Evolutionary conservation across 2,888 invertebrate species (phyloP).

Genomic region (Scaptomyza reducta): DNA sequence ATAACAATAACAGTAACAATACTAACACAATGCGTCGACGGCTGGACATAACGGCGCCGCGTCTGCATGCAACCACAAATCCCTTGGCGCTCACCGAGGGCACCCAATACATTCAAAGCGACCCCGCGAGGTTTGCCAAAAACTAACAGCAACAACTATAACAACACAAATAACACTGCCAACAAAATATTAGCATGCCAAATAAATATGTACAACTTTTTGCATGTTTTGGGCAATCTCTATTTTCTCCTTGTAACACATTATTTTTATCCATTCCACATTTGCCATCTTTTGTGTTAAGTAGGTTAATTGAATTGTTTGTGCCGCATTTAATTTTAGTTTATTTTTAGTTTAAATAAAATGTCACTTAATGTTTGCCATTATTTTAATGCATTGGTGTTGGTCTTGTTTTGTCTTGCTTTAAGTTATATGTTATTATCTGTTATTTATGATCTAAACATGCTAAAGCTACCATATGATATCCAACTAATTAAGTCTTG

Average conservation of each 20-base stretch:
- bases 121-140: constrained; percentile 82
- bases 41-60: constrained; percentile 85
- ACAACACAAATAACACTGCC: constrained; percentile 38
- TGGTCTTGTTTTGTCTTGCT: constrained; percentile 4
- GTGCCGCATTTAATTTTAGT: constrained; percentile 5
- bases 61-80: constrained; percentile 86
- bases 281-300: constrained; percentile 20
- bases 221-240: constrained; percentile 29
- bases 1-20: constrained; percentile 29
- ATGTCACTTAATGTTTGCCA: constrained; percentile 23
- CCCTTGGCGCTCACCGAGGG: constrained; percentile 85
- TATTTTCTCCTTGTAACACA: constrained; percentile 3
- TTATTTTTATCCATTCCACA: constrained; percentile 3
- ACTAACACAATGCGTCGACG: constrained; percentile 80
- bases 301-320: constrained; percentile 4
- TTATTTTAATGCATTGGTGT: constrained; percentile 21
- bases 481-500: neutral
- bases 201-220: neutral
- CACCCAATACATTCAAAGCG: constrained; percentile 82
- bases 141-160: constrained; percentile 29
- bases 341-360: constrained; percentile 12
- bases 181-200: constrained; percentile 41
- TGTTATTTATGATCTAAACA: neutral
- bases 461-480: neutral
- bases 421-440: neutral